These are phyloP conservation scores for Toxonevra muliebris DNA, from an alignment of 2,888 invertebrate species.

Conservation along the genomic window DNA sequence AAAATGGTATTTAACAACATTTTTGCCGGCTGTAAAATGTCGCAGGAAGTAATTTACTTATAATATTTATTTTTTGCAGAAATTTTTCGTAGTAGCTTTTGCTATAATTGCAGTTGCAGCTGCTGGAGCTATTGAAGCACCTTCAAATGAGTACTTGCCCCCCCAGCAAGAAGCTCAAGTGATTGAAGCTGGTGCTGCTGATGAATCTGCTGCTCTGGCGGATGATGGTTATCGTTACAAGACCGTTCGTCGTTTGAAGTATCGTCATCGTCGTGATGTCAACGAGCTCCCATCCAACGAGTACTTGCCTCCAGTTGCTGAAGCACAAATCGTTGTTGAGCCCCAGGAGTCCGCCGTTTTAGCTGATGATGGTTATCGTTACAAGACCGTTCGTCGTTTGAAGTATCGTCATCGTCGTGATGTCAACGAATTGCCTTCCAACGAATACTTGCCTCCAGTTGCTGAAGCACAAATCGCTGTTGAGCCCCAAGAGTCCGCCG, in stretches of 20 bases:
- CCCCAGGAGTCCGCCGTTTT: slow-evolving; percentile 27
- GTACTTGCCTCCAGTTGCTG: slow-evolving; percentile 49
- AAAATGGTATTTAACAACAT: slow-evolving; percentile 25
- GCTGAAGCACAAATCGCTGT: slow-evolving; percentile 12
- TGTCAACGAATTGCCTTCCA: slow-evolving; percentile 37
- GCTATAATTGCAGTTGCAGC: slow-evolving; percentile 31
- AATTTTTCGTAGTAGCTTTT: slow-evolving; percentile 36
- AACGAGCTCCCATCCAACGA: slow-evolving; percentile 50
- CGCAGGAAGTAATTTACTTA: not conserved
- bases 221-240: slow-evolving; percentile 37
- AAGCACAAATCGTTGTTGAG: slow-evolving; percentile 12
- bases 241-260: slow-evolving; percentile 26
- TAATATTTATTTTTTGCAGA: slow-evolving; percentile 25
- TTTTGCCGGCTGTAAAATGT: not conserved
- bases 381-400: slow-evolving; percentile 44
- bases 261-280: slow-evolving; percentile 42
- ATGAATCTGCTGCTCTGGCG: slow-evolving; percentile 26
- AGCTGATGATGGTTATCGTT: slow-evolving; percentile 42
- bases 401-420: slow-evolving; percentile 40
- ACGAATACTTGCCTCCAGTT: slow-evolving; percentile 35
- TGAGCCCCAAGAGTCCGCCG: slow-evolving; percentile 27
- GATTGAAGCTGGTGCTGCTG: slow-evolving; percentile 8
- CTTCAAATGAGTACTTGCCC: slow-evolving; percentile 37
- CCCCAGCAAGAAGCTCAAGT: slow-evolving; percentile 34
- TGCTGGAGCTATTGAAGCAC: slow-evolving; percentile 37